These are phyloP conservation scores for Torymus texanus DNA, from an alignment of 2,888 invertebrate genomes.

Conservation along the genomic window DNA sequence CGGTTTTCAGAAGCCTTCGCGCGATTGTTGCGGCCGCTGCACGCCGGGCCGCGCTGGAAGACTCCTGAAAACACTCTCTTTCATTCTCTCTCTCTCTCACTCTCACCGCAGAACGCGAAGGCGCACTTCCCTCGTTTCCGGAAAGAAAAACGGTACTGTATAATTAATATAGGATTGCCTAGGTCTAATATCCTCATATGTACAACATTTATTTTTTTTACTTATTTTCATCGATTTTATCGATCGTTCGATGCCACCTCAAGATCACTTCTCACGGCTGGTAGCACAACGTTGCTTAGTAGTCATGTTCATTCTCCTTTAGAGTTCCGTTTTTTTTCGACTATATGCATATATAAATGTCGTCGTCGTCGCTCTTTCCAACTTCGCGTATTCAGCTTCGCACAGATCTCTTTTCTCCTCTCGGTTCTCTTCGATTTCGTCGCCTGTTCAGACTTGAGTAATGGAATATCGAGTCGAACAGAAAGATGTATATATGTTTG, in stretches of 20 bases:
- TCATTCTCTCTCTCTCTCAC: slow-evolving; percentile 17
- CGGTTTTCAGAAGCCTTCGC: too few relatives aligned
- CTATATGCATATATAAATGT: too few relatives aligned
- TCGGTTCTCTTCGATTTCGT: neutral
- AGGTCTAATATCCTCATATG: slow-evolving; percentile 51
- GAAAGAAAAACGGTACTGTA: neutral
- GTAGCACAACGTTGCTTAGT: slow-evolving; percentile 36
- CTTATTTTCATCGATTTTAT: slow-evolving; percentile 5
- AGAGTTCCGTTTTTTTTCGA: neutral
- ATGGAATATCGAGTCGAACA: neutral
- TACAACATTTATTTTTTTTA: slow-evolving; percentile 30
- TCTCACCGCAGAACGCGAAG: slow-evolving; percentile 30
- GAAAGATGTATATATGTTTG: too few relatives aligned
- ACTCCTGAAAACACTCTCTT: neutral
- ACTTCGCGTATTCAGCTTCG: slow-evolving; percentile 4
- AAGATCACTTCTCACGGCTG: slow-evolving; percentile 5
- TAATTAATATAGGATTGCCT: slow-evolving; percentile 43
- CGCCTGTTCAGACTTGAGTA: neutral
- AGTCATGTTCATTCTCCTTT: slow-evolving; percentile 19
- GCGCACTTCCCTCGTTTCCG: slow-evolving; percentile 22
- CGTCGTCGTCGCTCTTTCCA: slow-evolving; percentile 15
- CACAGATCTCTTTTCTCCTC: neutral
- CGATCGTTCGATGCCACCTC: neutral
- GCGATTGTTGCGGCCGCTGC: too few relatives aligned
- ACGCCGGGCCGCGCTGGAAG: too few relatives aligned